Evolutionary conservation across 2,888 invertebrate genomes (phyloP), one percentile per base, ranked within the genome.

Genomic region (Rotaria sp.): DNA sequence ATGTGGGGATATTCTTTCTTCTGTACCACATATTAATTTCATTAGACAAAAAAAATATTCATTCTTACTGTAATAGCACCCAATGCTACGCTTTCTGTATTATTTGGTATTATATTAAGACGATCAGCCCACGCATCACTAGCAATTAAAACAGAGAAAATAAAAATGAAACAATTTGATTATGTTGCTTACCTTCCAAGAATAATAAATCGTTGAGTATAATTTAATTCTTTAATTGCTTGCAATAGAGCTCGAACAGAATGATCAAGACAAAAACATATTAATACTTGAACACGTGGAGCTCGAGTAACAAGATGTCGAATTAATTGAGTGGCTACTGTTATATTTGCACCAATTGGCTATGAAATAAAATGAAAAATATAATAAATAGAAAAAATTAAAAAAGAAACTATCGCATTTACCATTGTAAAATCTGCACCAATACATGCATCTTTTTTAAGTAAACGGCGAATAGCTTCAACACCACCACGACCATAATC

Each of bases 101-200:
- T 88, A 50, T 88, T 93, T 85, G 93, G 92, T n/a, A 94, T 94
- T 59, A 95, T 94, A 90, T 95, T 95, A 48, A 90, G 89, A 84
- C 94, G 92, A 90, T 94, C 94, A 0, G 94, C 94, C 94, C 94
- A 94, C 87, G 94, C 94, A 90, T 94, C 94, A 90, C 94, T 94
- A 90, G 30, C 90, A 90, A 10, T 5, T 7, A 52, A 5, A 52
- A 18, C 2, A 50, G 18, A 18, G 18, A 24, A 21, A 52, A 1
- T 35, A 84, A 24, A 52, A 21, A 52, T 24, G 0, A 0, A 21
- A 5, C 13, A 13, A 50, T 18, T 50, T 24, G 26, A 50, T 26
- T 5, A 85, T 38, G 11, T 18, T 18, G 57, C 89, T 90, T 90
- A 94, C 94, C 93, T 94, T 90, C 93, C 94, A 88, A 94, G 92